Base-by-base conservation (phyloP, 2,888 invertebrate genomes). In the Aphrophora alni region DNA sequence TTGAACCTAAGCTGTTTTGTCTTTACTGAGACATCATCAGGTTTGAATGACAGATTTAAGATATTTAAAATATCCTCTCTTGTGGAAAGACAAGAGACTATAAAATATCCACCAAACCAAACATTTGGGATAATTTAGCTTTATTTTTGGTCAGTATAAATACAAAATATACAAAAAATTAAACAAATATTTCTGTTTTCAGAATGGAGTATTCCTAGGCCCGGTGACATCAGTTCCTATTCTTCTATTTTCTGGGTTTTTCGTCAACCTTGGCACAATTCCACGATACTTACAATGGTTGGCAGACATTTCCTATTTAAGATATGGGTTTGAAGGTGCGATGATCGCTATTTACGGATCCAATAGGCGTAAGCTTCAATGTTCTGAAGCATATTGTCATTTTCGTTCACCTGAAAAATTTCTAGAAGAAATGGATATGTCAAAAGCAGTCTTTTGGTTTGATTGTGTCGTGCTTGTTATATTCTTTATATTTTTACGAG, bases 221-320 rank as follows among this genome's bases (percentile, higher is more conserved):
- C 98, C 98, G 33, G 96, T 98, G 51, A 94, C 96, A 82, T 94
- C 95, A 77, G 97, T 98, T 17, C 98, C 98, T 14, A 94, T 97
- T 80, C 94, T 98, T 73, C 91, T 98, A 38, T 98, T 98, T 89
- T 97, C 97, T 38, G 98, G 98, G 8, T 98, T 98, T 91, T 98
- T 98, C 89, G 96, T 97, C 74, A 97, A 95, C 88, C 94, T 97
- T 88, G 93, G 95, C 87, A 97, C 97, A 68, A 95, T 98, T 87
- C 98, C 98, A 2, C 91, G 91, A 78, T 98, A 97, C 88, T 90
- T 98, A 76, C 93, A 93, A 86, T 97, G 97, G 95, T 90, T 98
- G 25, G 94, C 97, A 0, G 97, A 97, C 88, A 90, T 95, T 28
- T 97, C 97, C 85, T 98, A 97, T 88, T 94, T 97, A 78, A 92